These are phyloP conservation scores for Phymanthus crucifer DNA, from an alignment of 92 coral and sea anemone species.

Conservation along the genomic window DNA sequence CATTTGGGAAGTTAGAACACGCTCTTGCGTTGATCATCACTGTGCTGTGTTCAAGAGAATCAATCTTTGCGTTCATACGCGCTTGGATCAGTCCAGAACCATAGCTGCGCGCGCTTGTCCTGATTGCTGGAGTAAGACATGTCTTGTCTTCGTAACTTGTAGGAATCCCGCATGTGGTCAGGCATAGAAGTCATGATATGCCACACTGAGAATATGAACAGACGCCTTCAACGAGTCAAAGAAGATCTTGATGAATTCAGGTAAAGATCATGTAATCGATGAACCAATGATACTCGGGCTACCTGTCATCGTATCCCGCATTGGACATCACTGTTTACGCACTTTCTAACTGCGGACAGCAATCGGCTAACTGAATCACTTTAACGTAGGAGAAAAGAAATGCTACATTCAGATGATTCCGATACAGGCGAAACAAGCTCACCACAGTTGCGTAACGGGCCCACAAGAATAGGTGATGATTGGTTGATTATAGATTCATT, in stretches of 20 bases:
- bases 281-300: no score
- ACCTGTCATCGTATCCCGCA: no score
- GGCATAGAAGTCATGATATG: conserved; percentile 87
- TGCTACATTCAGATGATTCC: conserved; percentile 37
- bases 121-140: no score
- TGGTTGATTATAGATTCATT: background rate
- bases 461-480: conserved; percentile 49
- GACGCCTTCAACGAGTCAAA: conserved; percentile 71
- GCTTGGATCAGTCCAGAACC: no score
- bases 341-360: no score
- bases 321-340: no score
- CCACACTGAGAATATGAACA: conserved; percentile 87
- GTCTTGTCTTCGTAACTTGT: background rate
- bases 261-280: background rate
- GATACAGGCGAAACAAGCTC: conserved; percentile 1
- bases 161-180: conserved; percentile 96
- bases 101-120: no score
- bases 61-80: no score
- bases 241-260: conserved; percentile 80
- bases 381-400: conserved; percentile 30
- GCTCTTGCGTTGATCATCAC: no score
- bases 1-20: no score
- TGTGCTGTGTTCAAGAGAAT: no score
- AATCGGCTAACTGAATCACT: no score
- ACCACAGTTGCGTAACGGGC: conserved; percentile 27